Conservation (phyloP, 2,888 invertebrate species). For the Philhelius pedissequus region DNA sequence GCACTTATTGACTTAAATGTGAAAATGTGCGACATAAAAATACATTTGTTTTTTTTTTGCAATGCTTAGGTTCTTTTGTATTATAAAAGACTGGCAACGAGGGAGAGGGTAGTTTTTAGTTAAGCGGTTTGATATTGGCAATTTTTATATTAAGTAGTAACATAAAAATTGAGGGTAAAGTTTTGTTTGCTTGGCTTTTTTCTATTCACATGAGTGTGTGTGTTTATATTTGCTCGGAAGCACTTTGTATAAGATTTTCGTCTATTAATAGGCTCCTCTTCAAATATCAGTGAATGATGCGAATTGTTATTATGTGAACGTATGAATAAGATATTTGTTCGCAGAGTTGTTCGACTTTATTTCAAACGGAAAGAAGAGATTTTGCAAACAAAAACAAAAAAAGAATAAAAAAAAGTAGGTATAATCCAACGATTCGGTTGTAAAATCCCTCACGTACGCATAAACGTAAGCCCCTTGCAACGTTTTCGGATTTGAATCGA, state of each 20-base stretch:
- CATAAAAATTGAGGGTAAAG: constrained; percentile 20
- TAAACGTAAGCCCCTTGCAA: background rate
- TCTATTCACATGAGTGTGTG: background rate
- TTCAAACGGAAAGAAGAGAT: constrained; percentile 7
- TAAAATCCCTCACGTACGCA: constrained; percentile 18
- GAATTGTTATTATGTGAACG: constrained; percentile 26
- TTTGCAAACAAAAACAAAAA: background rate
- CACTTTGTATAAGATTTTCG: constrained; percentile 15
- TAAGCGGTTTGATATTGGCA: constrained; percentile 6
- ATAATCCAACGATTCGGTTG: constrained; percentile 10
- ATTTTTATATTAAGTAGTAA: constrained; percentile 3
- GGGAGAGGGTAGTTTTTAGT: background rate
- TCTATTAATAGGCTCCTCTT: constrained; percentile 9
- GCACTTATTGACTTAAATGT: constrained; percentile 10
- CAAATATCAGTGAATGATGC: constrained; percentile 16
- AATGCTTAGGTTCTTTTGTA: background rate
- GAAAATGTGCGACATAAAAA: constrained; percentile 5
- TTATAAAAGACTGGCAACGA: background rate
- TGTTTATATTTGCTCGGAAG: background rate
- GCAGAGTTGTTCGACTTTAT: background rate
- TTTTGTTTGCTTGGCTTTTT: constrained; percentile 14
- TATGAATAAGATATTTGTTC: constrained; percentile 21
- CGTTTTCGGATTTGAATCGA: background rate
- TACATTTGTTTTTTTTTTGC: background rate
- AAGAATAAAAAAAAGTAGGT: background rate